Conservation (phyloP, 2,888 invertebrate species). For the Agapostemon virescens region DNA sequence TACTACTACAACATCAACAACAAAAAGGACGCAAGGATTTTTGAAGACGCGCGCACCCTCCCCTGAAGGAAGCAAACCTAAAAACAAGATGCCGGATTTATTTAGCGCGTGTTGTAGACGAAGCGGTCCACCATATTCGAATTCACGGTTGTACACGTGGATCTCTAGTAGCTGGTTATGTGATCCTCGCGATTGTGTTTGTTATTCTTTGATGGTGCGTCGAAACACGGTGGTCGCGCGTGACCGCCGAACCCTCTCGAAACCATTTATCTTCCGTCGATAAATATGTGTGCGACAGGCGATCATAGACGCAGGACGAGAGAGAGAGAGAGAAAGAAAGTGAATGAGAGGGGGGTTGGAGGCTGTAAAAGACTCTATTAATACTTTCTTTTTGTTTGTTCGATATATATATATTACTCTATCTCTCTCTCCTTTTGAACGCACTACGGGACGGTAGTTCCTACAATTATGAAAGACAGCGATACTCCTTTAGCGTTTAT, state of each 20-base stretch:
- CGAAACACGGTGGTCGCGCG: slow-evolving; percentile 11
- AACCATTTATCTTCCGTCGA: slow-evolving; percentile 39
- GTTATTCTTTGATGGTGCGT: slow-evolving; percentile 41
- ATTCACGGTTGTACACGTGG: slow-evolving; percentile 36
- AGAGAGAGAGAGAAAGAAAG: slow-evolving; percentile 30
- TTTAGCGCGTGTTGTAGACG: slow-evolving; percentile 30
- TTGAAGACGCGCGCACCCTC: not conserved
- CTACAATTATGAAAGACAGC: slow-evolving; percentile 65
- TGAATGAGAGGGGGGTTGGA: slow-evolving; percentile 26
- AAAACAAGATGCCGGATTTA: slow-evolving; percentile 16
- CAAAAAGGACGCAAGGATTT: slow-evolving; percentile 30
- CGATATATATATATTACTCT: slow-evolving; percentile 10
- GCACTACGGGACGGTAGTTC: slow-evolving; percentile 60
- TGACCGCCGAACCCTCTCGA: slow-evolving; percentile 30
- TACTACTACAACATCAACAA: not conserved
- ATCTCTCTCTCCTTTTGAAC: slow-evolving; percentile 23
- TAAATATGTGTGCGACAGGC: slow-evolving; percentile 16
- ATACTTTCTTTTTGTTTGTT: slow-evolving; percentile 46
- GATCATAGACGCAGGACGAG: slow-evolving; percentile 20
- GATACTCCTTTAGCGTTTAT: slow-evolving; percentile 67
- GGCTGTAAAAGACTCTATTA: slow-evolving; percentile 45
- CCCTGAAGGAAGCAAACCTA: not conserved
- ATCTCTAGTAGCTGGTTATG: slow-evolving; percentile 40
- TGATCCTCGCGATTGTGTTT: slow-evolving; percentile 46
- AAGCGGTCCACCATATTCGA: slow-evolving; percentile 31